Percentiles rank a stretch among this genome's conserved stretches.
phyloP scores from a whole-genome alignment of 2,797 vertebrate species.

The Austrolebias charrua region DNA sequence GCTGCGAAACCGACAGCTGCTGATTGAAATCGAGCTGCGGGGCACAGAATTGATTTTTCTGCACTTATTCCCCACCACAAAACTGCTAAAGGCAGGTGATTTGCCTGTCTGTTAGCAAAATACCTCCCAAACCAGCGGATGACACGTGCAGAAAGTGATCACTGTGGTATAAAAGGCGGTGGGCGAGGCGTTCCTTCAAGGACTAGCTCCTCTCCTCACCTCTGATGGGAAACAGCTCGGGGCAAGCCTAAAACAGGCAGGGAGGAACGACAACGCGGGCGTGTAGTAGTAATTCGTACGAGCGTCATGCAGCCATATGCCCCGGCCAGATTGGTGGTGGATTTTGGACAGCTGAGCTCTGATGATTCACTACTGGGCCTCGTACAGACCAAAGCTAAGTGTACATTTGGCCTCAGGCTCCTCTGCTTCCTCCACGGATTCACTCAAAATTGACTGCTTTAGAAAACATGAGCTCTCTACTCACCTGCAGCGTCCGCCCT shows the following conservation, averaged over 20 bases:
- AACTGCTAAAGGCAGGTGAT: no score
- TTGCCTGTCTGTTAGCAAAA: no score
- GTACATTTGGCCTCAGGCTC: slow-evolving; percentile 65
- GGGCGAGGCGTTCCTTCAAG: no score
- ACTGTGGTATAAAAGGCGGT: no score
- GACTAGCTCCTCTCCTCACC: slow-evolving; percentile 5
- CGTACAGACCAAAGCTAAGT: slow-evolving; percentile 61
- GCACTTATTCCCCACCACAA: not conserved
- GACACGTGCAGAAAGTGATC: no score
- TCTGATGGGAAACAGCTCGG: slow-evolving; percentile 28
- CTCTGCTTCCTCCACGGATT: slow-evolving; percentile 56
- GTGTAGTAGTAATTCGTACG: slow-evolving; percentile 61
- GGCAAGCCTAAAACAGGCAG: slow-evolving; percentile 47
- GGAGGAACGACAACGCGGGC: slow-evolving; percentile 53
- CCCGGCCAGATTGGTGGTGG: slow-evolving; percentile 68
- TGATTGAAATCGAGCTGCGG: slow-evolving; percentile 58
- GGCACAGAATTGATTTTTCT: slow-evolving; percentile 51
- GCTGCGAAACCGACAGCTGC: slow-evolving; percentile 30
- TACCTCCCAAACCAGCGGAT: no score
- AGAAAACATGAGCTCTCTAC: slow-evolving; percentile 20
- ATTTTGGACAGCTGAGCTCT: slow-evolving; percentile 72
- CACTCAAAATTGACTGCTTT: slow-evolving; percentile 49
- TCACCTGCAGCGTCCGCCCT: slow-evolving; percentile 34
- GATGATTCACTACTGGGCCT: slow-evolving; percentile 72
- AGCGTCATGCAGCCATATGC: slow-evolving; percentile 69